Base-by-base conservation (phyloP, 2,797 vertebrate genomes). In the Lepidocolaptes lacrymiger region DNA sequence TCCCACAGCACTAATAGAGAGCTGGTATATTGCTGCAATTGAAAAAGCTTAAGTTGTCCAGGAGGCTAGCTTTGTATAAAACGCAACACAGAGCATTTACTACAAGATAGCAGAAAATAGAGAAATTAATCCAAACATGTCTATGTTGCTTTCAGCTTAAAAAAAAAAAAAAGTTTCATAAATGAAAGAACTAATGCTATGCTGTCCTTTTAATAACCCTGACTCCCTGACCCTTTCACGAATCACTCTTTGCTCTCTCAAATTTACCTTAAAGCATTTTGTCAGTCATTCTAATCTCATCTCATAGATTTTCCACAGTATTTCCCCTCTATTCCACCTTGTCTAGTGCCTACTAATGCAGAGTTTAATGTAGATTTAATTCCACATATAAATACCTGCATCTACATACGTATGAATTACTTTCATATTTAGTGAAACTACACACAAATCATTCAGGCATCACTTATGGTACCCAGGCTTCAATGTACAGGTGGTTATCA, bases 1-100 rank as follows among this genome's bases (percentile, higher is more conserved):
- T 96, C 85, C 83, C 80, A 86, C 46, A 82, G 77, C 80, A 41
- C 61, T 84, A 84, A 90, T 39, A 94, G 66, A 94, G 66, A 56
- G 4, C 15, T 49, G 13, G 66, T 93, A 39, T 75, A 79, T 81
- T 85, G 66, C 43, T 86, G 39, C 91, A 93, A 88, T 44, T 95
- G 80, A 68, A 93, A 91, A 91, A 86, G 23, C 59, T 72, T 74
- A 62, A 46, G 39, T 44, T 84, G 41, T 61, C 66, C 62, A 54
- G 24, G 26, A 78, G 30, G 23, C 37, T 55, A 68, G 21, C n/a
- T 67, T 66, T 87, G 17, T 63, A 30, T 41, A 56, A 81, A 84
- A 55, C 34, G 23, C 28, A 69, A 58, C 30, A 30, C 16, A 58
- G 48, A 85, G 62, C 22, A 27, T 79, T 73, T 79, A 19, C 51